Evolutionary conservation across 2,888 invertebrate genomes (phyloP).

Genomic region (Cephus pygmeus): DNA sequence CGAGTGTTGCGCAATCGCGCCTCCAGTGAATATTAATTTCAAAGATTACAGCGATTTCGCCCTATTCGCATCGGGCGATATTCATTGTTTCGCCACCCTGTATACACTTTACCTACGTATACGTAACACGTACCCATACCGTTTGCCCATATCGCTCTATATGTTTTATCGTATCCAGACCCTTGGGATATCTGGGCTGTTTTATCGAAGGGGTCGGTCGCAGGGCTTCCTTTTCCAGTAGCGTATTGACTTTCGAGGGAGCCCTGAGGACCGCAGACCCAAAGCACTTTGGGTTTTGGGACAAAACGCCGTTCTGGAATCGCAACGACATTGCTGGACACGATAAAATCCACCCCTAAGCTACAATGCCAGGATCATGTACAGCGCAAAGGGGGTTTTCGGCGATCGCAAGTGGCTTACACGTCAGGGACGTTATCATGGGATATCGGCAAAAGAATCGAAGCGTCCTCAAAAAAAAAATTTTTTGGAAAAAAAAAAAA

Average conservation of each 20-base stretch:
- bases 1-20: neutral
- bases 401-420: neutral
- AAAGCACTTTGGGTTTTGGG: neutral
- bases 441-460: neutral
- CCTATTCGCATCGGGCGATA: neutral
- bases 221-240: neutral
- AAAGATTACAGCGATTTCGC: slow-evolving; percentile 1
- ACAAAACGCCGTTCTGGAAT: neutral
- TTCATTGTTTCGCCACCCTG: neutral
- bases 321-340: neutral
- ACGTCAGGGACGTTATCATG: neutral
- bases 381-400: neutral
- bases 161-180: neutral
- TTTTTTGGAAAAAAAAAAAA: no score
- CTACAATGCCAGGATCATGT: neutral
- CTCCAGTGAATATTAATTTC: slow-evolving; percentile 17
- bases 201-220: neutral
- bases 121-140: neutral
- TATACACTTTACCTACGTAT: neutral
- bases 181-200: neutral
- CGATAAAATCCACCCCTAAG: neutral
- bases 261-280: neutral
- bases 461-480: neutral
- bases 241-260: neutral
- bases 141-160: neutral